A percentile compares a stretch with the other conserved stretches of the same genome.
Conservation (phyloP, 1,140 invertebrate genomes). For the Forficula auricularia region DNA sequence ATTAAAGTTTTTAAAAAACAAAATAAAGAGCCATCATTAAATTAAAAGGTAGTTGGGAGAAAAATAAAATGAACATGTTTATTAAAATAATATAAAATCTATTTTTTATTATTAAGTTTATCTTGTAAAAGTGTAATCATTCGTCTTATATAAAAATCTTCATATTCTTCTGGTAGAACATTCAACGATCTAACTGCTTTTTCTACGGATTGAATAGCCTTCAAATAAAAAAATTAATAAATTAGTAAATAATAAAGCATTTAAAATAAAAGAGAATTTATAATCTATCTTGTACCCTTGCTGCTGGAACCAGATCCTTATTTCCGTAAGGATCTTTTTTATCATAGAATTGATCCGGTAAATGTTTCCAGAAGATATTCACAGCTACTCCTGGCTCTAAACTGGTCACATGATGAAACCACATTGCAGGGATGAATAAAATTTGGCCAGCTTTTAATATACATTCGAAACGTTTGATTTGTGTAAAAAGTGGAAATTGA, state of each 20-base stretch:
- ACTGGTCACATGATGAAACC: constrained; percentile 40
- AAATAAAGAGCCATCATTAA: too few relatives aligned
- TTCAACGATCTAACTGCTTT: constrained; percentile 28
- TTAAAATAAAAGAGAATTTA: too few relatives aligned
- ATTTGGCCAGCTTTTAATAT: constrained; percentile 35
- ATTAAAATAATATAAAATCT: too few relatives aligned
- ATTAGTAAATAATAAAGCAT: too few relatives aligned
- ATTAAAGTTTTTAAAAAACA: too few relatives aligned
- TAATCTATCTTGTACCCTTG: constrained; percentile 17
- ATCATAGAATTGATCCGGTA: constrained; percentile 30
- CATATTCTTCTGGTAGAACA: constrained; percentile 31
- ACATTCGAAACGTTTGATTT: constrained; percentile 26
- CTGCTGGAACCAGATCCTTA: constrained; percentile 31
- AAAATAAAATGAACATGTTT: too few relatives aligned
- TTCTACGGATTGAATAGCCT: constrained; percentile 30
- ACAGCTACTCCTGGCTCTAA: constrained; percentile 34
- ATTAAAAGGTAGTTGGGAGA: too few relatives aligned
- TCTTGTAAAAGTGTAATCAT: constrained; percentile 20
- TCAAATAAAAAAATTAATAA: constrained; percentile 7
- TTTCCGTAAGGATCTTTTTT: constrained; percentile 40
- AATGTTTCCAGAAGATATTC: constrained; percentile 41
- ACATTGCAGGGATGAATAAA: constrained; percentile 42
- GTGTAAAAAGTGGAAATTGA: constrained; percentile 31
- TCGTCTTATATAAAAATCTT: constrained; percentile 30
- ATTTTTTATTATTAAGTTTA: background rate